These are phyloP conservation scores for Emydura subglobosa DNA, from an alignment of 2,113 vertebrate genomes.

Conservation along the genomic window DNA sequence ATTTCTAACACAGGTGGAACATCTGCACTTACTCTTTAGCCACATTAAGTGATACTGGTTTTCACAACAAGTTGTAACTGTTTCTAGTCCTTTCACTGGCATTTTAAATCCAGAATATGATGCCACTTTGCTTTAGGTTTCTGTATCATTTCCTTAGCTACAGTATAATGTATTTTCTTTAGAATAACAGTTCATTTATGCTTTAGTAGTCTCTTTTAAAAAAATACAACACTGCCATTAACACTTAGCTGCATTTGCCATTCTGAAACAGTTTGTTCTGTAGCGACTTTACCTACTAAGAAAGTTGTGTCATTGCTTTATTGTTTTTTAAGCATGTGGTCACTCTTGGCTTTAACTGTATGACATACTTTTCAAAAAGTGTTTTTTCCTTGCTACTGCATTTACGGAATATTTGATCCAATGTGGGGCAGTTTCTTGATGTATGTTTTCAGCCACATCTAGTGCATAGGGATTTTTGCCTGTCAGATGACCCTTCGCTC, in stretches of 20 bases:
- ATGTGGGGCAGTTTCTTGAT: background rate
- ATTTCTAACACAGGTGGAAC: slow-evolving; percentile 34
- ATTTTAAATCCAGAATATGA: background rate
- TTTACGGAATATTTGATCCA: background rate
- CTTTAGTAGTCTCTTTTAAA: background rate
- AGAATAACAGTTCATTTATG: slow-evolving; percentile 1
- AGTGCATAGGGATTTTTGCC: slow-evolving; percentile 9
- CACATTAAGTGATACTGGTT: slow-evolving; percentile 22
- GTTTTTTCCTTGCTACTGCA: slow-evolving; percentile 16
- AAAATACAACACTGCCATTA: background rate
- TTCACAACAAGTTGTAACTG: slow-evolving; percentile 18
- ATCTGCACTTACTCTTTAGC: slow-evolving; percentile 55
- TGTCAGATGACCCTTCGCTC: background rate
- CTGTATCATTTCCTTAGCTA: background rate
- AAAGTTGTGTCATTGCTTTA: background rate
- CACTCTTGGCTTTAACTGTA: background rate
- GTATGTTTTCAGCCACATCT: background rate
- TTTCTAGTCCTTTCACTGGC: slow-evolving; percentile 1
- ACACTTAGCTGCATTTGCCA: fast-evolving
- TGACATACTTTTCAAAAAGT: background rate
- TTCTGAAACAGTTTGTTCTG: background rate
- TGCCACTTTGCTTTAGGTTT: background rate
- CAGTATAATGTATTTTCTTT: background rate
- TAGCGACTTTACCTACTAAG: background rate
- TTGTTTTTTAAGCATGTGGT: background rate